Base-by-base conservation (phyloP, 92 coral and sea anemone species). In the Meandrina meandrites region DNA sequence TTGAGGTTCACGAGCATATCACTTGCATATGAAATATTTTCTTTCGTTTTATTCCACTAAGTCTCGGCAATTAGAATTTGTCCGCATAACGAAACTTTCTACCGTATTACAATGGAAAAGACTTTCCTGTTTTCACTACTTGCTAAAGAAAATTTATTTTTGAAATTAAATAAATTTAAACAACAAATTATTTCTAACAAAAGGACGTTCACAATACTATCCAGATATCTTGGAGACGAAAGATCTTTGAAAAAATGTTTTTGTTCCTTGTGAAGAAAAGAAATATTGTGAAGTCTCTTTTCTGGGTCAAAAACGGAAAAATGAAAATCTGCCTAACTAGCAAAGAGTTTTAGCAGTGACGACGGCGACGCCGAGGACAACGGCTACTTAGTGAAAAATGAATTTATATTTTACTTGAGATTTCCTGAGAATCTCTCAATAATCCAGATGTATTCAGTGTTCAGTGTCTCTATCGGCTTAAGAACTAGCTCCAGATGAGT, bases 201-300 rank as follows among this genome's bases (percentile, higher is more conserved):
- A 72, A 36, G 27, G 1, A 8, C 6, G 24, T 72, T 19, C 14
- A 35, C n/a, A 34, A 34, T 18, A 22, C 74, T 16, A 48, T 48
- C 48, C 8, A 22, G 45, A 31, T 67, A 18, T 70, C 78, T 22
- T 15, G n/a, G 86, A 45, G 32, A 71, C 86, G 51, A 70, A 32
- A n/a, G 60, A 50, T 50, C 30, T 48, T 70, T 34, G 24, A 70
- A 71, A 72, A 72, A 68, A 69, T 82, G 86, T 50, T 36, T 82
- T 82, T 82, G 78, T 82, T 82, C 15, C n/a, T 17, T 4, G 14
- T 27, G 19, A 34, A 80, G 60, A 51, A 80, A 64, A 66, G 75
- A 62, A 5, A 21, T 60, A 60, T 24, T 6, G 30, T 21, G 3
- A 2, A 2, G 45, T 40, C 2, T 66, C 13, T 64, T n/a, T 72